Percentiles rank a stretch among this genome's conserved stretches.
phyloP scores from a whole-genome alignment of 2,888 invertebrate genomes.

The Agrotis ipsilon region DNA sequence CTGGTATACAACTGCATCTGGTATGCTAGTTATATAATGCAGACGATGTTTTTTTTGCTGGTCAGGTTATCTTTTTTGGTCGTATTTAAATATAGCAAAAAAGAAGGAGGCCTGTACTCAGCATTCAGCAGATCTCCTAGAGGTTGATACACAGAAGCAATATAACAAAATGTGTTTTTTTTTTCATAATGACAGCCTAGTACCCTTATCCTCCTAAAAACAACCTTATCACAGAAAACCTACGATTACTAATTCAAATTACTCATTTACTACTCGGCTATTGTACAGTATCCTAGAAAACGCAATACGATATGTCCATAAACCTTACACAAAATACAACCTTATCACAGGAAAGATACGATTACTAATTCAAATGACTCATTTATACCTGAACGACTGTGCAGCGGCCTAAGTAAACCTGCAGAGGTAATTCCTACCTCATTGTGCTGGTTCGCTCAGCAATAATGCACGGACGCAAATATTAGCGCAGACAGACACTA shows the following conservation, averaged over 20 bases:
- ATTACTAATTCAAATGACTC: constrained; percentile 48
- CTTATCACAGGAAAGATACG: not conserved
- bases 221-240: not conserved
- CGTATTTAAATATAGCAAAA: too few species aligned
- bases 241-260: constrained; percentile 13
- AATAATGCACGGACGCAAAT: constrained; percentile 89
- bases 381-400: constrained; percentile 35
- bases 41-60: too few species aligned
- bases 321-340: not conserved
- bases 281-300: too few species aligned
- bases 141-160: too few species aligned
- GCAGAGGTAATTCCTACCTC: constrained; percentile 79
- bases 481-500: constrained; percentile 87
- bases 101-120: too few species aligned
- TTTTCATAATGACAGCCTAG: too few species aligned
- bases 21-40: too few species aligned
- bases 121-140: too few species aligned
- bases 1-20: too few species aligned
- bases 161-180: too few species aligned
- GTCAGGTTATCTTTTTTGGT: too few species aligned
- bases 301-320: not conserved
- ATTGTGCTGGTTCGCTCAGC: constrained; percentile 82
- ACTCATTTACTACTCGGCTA: too few species aligned
- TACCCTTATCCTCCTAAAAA: not conserved
- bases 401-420: constrained; percentile 59